phyloP scores from a whole-genome alignment of 2,797 vertebrate species.

The Lindbergichthys nudifrons region DNA sequence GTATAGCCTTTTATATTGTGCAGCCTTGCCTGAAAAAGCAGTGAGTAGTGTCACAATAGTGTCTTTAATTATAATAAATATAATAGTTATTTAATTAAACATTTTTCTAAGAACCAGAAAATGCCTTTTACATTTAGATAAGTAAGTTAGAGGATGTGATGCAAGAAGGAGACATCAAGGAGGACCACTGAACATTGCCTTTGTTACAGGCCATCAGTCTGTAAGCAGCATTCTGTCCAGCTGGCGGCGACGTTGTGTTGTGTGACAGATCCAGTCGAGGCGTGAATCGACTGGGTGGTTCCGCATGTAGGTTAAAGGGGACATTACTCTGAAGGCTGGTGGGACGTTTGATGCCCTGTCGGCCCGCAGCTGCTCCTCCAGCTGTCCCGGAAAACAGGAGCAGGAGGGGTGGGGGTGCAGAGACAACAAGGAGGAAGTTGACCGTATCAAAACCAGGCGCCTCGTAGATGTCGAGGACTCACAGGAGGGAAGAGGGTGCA shows the following conservation, averaged over 20 bases:
- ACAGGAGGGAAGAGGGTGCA: slow-evolving; percentile 41
- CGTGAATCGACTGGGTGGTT: slow-evolving; percentile 47
- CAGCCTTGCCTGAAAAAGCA: no score
- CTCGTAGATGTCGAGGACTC: slow-evolving; percentile 35
- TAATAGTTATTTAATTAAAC: no score
- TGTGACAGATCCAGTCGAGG: slow-evolving; percentile 40
- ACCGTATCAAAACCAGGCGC: slow-evolving; percentile 63
- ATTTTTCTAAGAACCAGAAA: no score
- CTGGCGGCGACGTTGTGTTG: slow-evolving; percentile 6
- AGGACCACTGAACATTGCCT: background rate
- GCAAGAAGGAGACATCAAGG: no score
- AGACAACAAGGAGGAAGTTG: slow-evolving; percentile 52
- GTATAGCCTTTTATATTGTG: no score
- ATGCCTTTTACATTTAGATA: no score
- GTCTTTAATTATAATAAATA: no score
- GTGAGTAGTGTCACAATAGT: no score
- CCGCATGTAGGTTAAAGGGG: slow-evolving; percentile 67
- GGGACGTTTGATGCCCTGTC: slow-evolving; percentile 65
- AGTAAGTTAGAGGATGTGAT: no score
- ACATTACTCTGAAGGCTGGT: slow-evolving; percentile 56
- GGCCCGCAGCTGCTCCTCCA: slow-evolving; percentile 78
- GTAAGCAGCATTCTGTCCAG: slow-evolving; percentile 8
- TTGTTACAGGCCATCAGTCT: background rate
- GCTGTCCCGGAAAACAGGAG: slow-evolving; percentile 67
- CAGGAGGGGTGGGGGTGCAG: background rate